Evolutionary conservation across 2,113 vertebrate species (phyloP), one percentile per base, ranked within the genome.

Genomic region (Anas platyrhynchos): DNA sequence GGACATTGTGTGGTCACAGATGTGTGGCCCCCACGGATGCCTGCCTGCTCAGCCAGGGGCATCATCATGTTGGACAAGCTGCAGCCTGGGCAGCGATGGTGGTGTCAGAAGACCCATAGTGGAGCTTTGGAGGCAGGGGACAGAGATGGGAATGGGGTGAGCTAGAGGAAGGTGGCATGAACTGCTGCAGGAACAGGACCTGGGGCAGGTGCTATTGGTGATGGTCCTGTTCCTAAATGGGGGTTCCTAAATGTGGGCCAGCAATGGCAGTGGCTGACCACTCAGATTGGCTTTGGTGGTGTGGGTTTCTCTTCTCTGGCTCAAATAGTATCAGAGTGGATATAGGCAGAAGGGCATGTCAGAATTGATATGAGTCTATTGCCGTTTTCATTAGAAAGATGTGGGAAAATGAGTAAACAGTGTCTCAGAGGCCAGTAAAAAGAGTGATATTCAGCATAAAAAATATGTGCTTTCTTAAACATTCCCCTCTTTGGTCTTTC

Each of bases 171-270:
- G 34, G 61, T 27, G 25, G 48, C 18, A 73, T 46, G 23, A 88
- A 38, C 7, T 3, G 11, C 32, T 58, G 32, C 2, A 9, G 52
- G 43, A 68, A 10, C 31, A 32, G 66, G 66, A 55, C 11, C 48
- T 69, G 31, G 2, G 11, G 17, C 0, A 0, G 1, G 14, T 62
- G 54, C 43, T 52, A 16, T 41, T 25, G 43, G 36, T 69, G 13
- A 11, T 11, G 13, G 13, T 22, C 26, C 26, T 85, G 84, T 74
- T 58, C 61, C 52, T 67, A 41, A 41, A 3, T 0, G 36, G 16
- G 20, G 46, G 27, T 59, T 48, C 46, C 46, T 48, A 38, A 11
- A 7, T 10, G 1, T 3, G 55, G 21, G 4, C 58, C 77, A 50
- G 3, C 2, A 6, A 1, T 21, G 22, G 31, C 43, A 22, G 46